Percentiles rank a stretch among this genome's conserved stretches.
These are phyloP conservation scores for Reinhardtius hippoglossoides DNA, from an alignment of 2,113 vertebrate genomes.

Conservation along the genomic window DNA sequence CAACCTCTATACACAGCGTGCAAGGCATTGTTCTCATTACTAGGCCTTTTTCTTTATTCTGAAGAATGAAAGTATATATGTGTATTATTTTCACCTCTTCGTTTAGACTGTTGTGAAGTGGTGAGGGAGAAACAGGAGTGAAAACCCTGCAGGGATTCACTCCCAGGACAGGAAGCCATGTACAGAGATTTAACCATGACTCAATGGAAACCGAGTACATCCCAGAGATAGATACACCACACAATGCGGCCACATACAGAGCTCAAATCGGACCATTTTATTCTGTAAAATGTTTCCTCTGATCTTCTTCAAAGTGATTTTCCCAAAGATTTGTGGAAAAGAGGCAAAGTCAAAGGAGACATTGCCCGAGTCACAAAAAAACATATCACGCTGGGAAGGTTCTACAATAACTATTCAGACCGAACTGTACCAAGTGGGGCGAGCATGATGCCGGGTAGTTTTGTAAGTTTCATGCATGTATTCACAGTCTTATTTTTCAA, in stretches of 20 bases:
- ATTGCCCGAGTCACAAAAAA: neutral
- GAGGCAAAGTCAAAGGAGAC: no score
- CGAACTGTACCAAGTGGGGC: neutral
- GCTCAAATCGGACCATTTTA: slow-evolving; percentile 12
- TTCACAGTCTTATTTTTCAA: slow-evolving; percentile 15
- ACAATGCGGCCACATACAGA: neutral
- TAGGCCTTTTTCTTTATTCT: neutral
- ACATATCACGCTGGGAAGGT: neutral
- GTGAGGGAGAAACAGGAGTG: slow-evolving; percentile 22
- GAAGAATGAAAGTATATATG: neutral
- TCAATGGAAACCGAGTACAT: slow-evolving; percentile 14
- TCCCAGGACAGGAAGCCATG: slow-evolving; percentile 43
- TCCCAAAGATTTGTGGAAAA: neutral
- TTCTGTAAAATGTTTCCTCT: slow-evolving; percentile 6
- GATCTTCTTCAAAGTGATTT: neutral
- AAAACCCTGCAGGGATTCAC: slow-evolving; percentile 40
- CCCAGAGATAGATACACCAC: slow-evolving; percentile 1
- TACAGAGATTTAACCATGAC: neutral
- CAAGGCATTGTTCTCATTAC: no score
- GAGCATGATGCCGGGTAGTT: neutral
- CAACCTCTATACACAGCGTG: no score
- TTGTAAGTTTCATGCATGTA: neutral
- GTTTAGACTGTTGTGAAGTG: slow-evolving; percentile 31
- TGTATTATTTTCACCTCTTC: slow-evolving; percentile 27
- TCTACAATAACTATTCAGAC: neutral